These are phyloP conservation scores for Ellobium chinense DNA, from an alignment of 2,888 invertebrate genomes.

Conservation along the genomic window DNA sequence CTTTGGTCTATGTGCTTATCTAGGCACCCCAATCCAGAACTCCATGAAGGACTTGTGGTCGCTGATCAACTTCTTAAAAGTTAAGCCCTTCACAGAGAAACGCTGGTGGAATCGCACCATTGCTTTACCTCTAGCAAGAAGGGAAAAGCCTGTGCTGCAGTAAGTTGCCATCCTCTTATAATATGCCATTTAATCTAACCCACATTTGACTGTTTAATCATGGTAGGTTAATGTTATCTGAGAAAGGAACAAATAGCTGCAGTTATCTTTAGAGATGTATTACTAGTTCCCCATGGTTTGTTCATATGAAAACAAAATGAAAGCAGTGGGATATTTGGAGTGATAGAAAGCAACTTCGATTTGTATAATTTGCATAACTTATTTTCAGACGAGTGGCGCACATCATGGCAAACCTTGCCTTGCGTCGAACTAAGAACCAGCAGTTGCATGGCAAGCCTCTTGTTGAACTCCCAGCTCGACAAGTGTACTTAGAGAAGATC, in stretches of 20 bases:
- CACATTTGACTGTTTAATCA: neutral
- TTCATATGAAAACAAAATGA: no score
- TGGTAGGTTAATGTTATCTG: neutral
- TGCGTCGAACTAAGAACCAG: constrained; percentile 65
- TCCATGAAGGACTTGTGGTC: constrained; percentile 99
- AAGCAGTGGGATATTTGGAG: no score
- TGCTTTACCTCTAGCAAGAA: constrained; percentile 57
- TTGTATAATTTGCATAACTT: neutral
- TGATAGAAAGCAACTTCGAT: neutral
- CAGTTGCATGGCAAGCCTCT: constrained; percentile 74
- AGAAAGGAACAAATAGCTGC: neutral
- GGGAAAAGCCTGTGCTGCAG: constrained; percentile 60
- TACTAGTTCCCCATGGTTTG: neutral
- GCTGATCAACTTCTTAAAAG: constrained; percentile 93
- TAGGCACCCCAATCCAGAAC: constrained; percentile 94
- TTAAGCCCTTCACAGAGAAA: constrained; percentile 62
- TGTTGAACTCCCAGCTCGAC: constrained; percentile 69
- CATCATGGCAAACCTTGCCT: constrained; percentile 59
- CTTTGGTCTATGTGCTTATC: no score
- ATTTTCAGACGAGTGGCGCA: constrained; percentile 58
- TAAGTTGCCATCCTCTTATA: constrained; percentile 46
- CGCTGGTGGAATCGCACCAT: constrained; percentile 64
- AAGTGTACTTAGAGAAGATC: constrained; percentile 69
- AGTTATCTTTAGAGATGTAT: neutral
- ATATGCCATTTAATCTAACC: no score